Evolutionary conservation across 1,140 invertebrate genomes (phyloP), one percentile per base, ranked within the genome.

Genomic region (Drosophila watanabei): DNA sequence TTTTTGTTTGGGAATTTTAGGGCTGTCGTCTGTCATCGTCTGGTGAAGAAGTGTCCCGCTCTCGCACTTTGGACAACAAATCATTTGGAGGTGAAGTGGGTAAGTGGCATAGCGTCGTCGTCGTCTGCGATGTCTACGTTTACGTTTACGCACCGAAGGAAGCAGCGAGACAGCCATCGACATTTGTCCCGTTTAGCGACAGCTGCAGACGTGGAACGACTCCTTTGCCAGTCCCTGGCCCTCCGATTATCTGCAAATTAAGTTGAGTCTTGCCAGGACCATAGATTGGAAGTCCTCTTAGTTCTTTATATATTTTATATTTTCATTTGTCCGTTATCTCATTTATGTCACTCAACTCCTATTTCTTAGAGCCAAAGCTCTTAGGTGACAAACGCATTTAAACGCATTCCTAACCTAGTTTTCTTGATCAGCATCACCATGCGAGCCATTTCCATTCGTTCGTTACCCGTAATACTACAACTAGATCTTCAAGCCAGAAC

Each of bases 21-120:
- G 65, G 63, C 59, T 75, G 58, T 65, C 66, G 86, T 33, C 49
- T 52, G 16, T 32, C 48, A n/a, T 35, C 52, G 58, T 62, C 66
- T 86, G 76, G 85, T 90, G 81, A 75, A 28, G 78, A 81, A 80
- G 59, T 62, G 78, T 61, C 66, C 14, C 66, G 45, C 57, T 32
- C 33, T 41, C 60, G 14, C 20, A 68, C 70, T 87, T 69, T 24
- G 84, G 56, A 70, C 68, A 73, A 79, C 85, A 90, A 85, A 89
- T 85, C 82, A 79, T 73, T 82, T 63, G 60, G 73, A 85, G 79
- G 79, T 75, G 86, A 79, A 90, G 81, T 66, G 75, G 82, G 37
- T 39, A 57, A 57, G 35, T 79, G 77, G 72, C 82, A 83, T 70
- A 88, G 70, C 82, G 72, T 88, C 83, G 84, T 88, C 85, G 85